Evolutionary conservation across 2,113 vertebrate genomes (phyloP), one percentile per base, ranked within the genome.

Genomic region (Heterochromis multidens): DNA sequence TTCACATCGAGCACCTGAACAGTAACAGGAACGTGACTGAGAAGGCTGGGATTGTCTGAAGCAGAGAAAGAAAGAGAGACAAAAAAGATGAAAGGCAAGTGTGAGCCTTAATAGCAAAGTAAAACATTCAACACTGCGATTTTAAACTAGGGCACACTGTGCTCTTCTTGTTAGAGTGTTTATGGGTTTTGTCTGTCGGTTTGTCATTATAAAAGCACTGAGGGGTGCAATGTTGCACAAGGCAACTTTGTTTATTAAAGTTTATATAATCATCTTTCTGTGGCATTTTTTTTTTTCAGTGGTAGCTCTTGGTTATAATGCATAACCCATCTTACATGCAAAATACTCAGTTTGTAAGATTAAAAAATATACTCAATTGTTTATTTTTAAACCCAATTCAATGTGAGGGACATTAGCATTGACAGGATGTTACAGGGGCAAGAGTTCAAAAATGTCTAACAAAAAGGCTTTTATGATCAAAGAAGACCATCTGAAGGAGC

Each of bases 1-100:
- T 99, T 99, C 91, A 99, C 87, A 62, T 99, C 98, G 79, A 99
- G 94, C 62, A 99, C 97, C 96, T 96, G 97, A 92, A 99, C 93
- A 76, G 95, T 97, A 89, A 99, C 96, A 2, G 97, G 96, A 82
- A 97, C 96, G 1, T 97, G 96, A 87, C 96, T 99, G 92, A 97
- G 94, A 54, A 98, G 96, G 40, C 70, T 95, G 80, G 97, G 97
- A 92, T 97, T 98, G 90, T 97, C 98, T 99, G 96, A 1, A 92
- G 95, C 90, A 95, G 94, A 77, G 63, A 87, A 14, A 56, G 21
- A 58, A 27, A 40, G 10, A 63, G 35, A 17, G 33, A 79, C 14
- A 57, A 43, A 29, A 72, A 4, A 52, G 49, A 79, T 84, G 31
- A 90, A 90, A 83, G 87, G 80, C 84, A 89, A 58, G 78, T 3